A percentile compares a stretch with the other conserved stretches of the same genome.
Evolutionary conservation across 2,113 vertebrate species (phyloP).

Genomic region (Menura novaehollandiae): DNA sequence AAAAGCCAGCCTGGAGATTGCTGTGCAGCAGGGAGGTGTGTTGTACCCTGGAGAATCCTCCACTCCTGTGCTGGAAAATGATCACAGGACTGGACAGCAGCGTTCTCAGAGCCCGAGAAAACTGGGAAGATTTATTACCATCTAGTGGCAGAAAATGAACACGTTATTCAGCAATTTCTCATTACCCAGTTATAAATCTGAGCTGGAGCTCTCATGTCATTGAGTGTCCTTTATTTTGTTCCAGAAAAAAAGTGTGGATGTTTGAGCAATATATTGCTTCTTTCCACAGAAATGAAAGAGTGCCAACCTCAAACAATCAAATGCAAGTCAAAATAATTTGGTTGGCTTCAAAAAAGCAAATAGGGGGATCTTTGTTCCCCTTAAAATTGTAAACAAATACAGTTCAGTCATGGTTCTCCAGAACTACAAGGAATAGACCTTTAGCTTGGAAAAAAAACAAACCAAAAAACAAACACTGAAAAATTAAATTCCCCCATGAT

Average conservation of each 20-base stretch:
- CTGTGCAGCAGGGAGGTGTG: background rate
- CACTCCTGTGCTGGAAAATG: background rate
- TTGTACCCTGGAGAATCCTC: background rate
- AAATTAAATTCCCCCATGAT: background rate
- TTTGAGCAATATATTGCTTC: background rate
- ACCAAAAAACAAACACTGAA: background rate
- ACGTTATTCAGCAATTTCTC: background rate
- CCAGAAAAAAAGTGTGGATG: background rate
- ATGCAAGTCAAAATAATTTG: background rate
- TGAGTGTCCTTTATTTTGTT: background rate
- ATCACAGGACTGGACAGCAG: background rate
- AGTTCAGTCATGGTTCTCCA: background rate
- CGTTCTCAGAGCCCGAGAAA: fast-evolving
- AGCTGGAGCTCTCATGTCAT: background rate
- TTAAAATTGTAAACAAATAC: background rate
- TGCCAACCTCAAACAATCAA: background rate
- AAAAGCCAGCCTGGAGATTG: background rate
- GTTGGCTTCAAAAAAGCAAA: background rate
- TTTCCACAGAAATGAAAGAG: background rate
- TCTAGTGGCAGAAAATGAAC: background rate
- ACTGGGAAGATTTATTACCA: background rate
- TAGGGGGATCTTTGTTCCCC: background rate
- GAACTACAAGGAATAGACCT: background rate
- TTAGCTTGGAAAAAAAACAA: background rate
- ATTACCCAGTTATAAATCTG: background rate